Conservation (phyloP, 2,113 vertebrate genomes). For the Leptosomus discolor region DNA sequence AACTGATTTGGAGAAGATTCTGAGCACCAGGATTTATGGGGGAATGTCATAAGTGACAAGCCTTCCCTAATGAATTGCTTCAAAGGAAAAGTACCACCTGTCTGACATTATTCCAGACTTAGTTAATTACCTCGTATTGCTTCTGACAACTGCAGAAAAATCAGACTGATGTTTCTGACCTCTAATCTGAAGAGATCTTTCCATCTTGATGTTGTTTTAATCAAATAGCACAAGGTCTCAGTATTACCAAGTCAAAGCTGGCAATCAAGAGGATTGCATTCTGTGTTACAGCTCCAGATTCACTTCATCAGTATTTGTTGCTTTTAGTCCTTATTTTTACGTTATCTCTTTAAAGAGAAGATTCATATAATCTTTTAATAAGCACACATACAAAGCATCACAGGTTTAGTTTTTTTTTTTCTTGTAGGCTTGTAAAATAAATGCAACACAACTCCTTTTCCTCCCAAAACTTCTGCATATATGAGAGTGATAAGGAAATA, state of each 20-base stretch:
- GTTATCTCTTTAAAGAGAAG: not conserved
- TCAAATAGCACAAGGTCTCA: not conserved
- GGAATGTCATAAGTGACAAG: constrained; percentile 27
- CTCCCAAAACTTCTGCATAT: not conserved
- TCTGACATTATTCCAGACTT: constrained; percentile 28
- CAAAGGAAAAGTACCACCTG: constrained; percentile 37
- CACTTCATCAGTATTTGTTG: not conserved
- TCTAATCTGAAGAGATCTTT: constrained; percentile 28
- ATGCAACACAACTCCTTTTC: not conserved
- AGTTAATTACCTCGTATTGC: constrained; percentile 28
- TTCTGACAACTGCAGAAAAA: constrained; percentile 45
- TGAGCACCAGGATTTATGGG: not conserved
- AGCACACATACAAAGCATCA: not conserved
- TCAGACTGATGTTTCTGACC: constrained; percentile 29
- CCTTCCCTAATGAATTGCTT: constrained; percentile 29
- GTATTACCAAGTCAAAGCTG: not conserved
- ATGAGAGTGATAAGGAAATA: not conserved
- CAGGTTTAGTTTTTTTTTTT: not conserved
- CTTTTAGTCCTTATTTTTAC: not conserved
- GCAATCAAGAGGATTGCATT: not conserved
- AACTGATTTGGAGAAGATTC: not conserved
- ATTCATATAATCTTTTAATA: not conserved
- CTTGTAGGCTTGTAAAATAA: not conserved
- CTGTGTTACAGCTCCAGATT: not conserved
- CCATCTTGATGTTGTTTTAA: constrained; percentile 20